These are phyloP conservation scores for Vulpes vulpes DNA, from an alignment of 2,113 vertebrate species.

Conservation along the genomic window DNA sequence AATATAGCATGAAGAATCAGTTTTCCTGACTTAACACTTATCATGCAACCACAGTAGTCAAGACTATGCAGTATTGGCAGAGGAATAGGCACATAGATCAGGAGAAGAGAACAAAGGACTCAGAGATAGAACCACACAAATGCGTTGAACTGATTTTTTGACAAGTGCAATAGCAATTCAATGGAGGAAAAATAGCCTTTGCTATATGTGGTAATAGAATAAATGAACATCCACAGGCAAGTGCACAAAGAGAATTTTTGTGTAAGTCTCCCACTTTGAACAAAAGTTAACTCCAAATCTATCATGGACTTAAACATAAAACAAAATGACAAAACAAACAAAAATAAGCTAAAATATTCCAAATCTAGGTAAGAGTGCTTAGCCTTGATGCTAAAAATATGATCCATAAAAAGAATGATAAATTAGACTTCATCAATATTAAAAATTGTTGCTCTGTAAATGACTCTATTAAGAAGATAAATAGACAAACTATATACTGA, in stretches of 20 bases:
- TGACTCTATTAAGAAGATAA: background rate
- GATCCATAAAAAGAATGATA: background rate
- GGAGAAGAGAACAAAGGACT: background rate
- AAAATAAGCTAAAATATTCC: background rate
- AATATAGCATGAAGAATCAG: background rate
- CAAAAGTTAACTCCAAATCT: background rate
- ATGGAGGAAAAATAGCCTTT: background rate
- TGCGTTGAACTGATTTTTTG: background rate
- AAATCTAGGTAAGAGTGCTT: background rate
- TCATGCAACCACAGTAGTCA: background rate
- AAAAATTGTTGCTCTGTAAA: background rate
- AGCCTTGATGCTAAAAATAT: background rate
- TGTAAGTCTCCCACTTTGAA: background rate
- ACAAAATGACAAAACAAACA: background rate
- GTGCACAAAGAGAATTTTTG: background rate
- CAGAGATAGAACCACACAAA: background rate
- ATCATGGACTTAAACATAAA: background rate
- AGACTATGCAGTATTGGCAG: background rate
- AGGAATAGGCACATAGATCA: background rate
- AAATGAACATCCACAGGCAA: background rate
- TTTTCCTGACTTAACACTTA: background rate
- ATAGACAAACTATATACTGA: background rate
- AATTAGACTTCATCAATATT: background rate
- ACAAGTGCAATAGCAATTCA: background rate
- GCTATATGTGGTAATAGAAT: background rate